Evolutionary conservation across 2,797 vertebrate species (phyloP).

Genomic region (Varecia variegata): DNA sequence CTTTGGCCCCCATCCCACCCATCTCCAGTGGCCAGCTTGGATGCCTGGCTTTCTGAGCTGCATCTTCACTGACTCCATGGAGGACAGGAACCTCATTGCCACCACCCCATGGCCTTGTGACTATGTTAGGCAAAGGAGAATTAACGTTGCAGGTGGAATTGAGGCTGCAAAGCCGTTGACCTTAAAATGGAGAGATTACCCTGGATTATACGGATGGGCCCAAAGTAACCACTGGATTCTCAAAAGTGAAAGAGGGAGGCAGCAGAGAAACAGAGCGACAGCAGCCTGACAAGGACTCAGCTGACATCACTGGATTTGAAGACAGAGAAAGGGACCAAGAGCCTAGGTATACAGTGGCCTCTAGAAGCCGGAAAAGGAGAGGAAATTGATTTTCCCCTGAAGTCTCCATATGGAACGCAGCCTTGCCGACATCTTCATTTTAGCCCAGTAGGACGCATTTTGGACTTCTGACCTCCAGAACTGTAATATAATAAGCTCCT

Average conservation of each 20-base stretch:
- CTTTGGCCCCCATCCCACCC: not conserved
- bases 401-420: not conserved
- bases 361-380: not conserved
- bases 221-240: too few relatives aligned
- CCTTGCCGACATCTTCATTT: not conserved
- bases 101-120: not conserved
- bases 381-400: rapidly evolving
- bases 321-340: not conserved
- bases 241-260: not conserved
- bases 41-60: not conserved
- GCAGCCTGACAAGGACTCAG: not conserved
- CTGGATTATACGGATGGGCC: not conserved
- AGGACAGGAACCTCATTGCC: not conserved
- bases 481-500: not conserved
- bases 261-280: not conserved
- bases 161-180: not conserved
- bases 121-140: not conserved
- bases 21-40: not conserved
- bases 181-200: not conserved
- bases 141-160: not conserved
- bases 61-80: not conserved
- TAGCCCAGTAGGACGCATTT: not conserved
- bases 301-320: not conserved
- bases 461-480: not conserved
- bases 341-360: not conserved